Evolutionary conservation across 2,113 vertebrate genomes (phyloP), one percentile per base, ranked within the genome.

Genomic region (Oriolus oriolus): DNA sequence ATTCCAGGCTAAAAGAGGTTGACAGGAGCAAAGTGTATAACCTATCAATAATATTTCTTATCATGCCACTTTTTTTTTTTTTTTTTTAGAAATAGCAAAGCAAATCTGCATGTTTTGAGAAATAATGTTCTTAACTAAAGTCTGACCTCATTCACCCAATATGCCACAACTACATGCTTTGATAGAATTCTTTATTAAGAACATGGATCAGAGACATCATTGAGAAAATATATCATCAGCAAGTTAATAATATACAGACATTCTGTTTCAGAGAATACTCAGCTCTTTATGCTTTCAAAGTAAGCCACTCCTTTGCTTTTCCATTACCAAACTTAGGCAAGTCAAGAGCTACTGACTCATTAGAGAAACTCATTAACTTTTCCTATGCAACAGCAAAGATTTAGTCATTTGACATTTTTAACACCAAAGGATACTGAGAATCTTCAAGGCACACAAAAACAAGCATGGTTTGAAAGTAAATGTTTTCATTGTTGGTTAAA

Each of bases 371-470:
- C 66, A 94, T 96, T 93, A 95, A 69, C 64, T 69, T 88, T 95
- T 95, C 95, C 89, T 64, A 33, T 39, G 41, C 87, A 96, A 95
- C 78, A 96, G 84, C 86, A 95, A 94, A 95, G 95, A 95, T 84
- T 96, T 89, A 93, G 96, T 96, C 94, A 91, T 82, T 96, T 82
- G 90, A 95, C 85, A 93, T 91, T 96, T 95, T 87, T 82, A 95
- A 92, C 86, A 93, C 80, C 93, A 93, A 88, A 97, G 74, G 77
- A 96, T 42, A 85, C 4, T 90, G 63, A 69, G 63, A 69, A 88
- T 83, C 92, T 87, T 87, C 61, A 95, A 86, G 73, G 71, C 95
- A 76, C 65, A 50, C 69, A 90, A 92, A 92, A 94, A 77, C 52
- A 87, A 93, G 78, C 76, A 79, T 2, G 44, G 87, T 76, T 82